Evolutionary conservation across 2,888 invertebrate genomes (phyloP).

Genomic region (Biston stratarius): DNA sequence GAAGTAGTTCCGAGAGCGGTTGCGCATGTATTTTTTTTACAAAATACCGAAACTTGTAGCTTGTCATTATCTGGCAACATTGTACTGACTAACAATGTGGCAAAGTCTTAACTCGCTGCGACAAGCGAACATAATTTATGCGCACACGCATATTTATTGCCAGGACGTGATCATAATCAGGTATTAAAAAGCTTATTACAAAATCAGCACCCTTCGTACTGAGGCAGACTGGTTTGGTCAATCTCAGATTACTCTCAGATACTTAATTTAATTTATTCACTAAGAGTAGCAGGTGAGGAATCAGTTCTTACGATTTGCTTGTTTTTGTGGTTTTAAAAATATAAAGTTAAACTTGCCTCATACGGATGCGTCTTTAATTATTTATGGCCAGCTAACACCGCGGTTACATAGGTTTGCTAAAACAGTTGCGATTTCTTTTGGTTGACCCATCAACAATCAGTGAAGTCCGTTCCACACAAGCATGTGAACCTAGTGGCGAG

Average conservation of each 20-base stretch:
- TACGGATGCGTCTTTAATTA: too few species aligned
- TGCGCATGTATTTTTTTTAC: too few species aligned
- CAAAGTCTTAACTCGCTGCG: conserved; percentile 62
- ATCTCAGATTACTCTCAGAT: conserved; percentile 37
- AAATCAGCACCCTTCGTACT: conserved; percentile 51
- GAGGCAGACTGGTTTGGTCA: conserved; percentile 40
- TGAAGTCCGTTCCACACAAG: too few species aligned
- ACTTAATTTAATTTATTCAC: conserved; percentile 30
- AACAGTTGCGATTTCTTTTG: too few species aligned
- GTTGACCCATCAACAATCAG: too few species aligned
- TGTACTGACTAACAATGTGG: conserved; percentile 28
- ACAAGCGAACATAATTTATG: conserved; percentile 64
- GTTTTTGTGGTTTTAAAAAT: not conserved
- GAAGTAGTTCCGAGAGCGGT: too few species aligned
- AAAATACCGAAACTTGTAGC: not conserved
- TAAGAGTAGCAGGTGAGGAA: conserved; percentile 7
- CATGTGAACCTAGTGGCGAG: too few species aligned
- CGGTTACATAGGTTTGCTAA: too few species aligned
- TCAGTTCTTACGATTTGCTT: not conserved
- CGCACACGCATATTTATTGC: conserved; percentile 63
- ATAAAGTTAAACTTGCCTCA: too few species aligned
- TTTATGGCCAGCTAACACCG: too few species aligned
- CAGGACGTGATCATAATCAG: conserved; percentile 45
- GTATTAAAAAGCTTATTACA: conserved; percentile 49
- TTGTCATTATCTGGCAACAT: conserved; percentile 11